Evolutionary conservation across 2,797 vertebrate genomes (phyloP).

Genomic region (Hippocampus kuda): DNA sequence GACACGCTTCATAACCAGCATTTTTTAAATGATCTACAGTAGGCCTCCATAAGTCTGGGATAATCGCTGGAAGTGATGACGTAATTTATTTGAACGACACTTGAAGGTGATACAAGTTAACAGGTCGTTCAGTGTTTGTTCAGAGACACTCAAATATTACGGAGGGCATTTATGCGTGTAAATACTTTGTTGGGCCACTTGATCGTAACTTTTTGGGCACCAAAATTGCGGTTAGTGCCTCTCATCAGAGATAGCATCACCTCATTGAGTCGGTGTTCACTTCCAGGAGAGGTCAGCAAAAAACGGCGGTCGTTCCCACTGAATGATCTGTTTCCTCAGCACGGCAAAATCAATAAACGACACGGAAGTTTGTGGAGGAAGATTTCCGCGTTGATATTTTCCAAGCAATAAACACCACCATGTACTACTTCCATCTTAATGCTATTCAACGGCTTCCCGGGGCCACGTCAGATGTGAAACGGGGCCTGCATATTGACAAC

Average conservation of each 20-base stretch:
- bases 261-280: not conserved
- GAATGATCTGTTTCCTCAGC: constrained; percentile 17
- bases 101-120: constrained; percentile 1
- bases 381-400: constrained; percentile 1
- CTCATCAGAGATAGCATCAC: constrained; percentile 3
- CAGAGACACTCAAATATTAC: not conserved
- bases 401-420: not conserved
- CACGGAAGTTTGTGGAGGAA: constrained; percentile 3
- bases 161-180: not conserved
- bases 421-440: constrained; percentile 1
- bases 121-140: not conserved
- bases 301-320: not conserved
- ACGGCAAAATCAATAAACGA: constrained; percentile 7
- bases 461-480: not conserved
- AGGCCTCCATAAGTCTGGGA: not conserved
- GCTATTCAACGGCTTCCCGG: not conserved
- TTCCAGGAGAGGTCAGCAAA: constrained; percentile 44
- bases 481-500: not conserved
- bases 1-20: not conserved
- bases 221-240: constrained; percentile 1
- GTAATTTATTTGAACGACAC: not conserved
- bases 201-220: not conserved
- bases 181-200: not conserved
- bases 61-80: not conserved
- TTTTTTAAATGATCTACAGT: not conserved